Evolutionary conservation across 2,113 vertebrate species (phyloP).

Genomic region (Neolamprologus ventralis): DNA sequence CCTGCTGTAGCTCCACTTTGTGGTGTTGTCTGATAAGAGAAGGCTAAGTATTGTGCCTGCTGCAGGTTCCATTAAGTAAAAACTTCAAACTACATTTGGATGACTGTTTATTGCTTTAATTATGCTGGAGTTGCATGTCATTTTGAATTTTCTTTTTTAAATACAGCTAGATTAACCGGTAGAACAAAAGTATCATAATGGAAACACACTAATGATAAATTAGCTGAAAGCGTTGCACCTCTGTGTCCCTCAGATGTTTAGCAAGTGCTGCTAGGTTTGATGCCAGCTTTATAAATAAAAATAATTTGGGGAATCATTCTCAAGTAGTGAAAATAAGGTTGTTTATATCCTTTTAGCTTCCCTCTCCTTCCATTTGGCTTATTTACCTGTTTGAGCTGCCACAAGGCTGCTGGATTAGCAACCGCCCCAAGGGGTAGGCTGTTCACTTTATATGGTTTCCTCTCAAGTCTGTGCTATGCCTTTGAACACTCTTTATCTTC

Average conservation of each 20-base stretch:
- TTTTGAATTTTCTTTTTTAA: background rate
- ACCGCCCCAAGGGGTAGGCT: background rate
- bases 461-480: constrained; percentile 43
- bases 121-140: background rate
- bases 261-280: background rate
- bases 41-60: background rate
- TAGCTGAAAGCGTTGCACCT: background rate
- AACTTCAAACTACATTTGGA: background rate
- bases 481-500: constrained; percentile 59
- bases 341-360: background rate
- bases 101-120: background rate
- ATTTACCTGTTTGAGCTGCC: constrained; percentile 29
- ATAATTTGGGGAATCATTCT: background rate
- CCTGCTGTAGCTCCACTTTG: background rate
- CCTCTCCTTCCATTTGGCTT: background rate
- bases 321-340: background rate
- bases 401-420: constrained; percentile 7
- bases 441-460: constrained; percentile 36
- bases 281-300: background rate
- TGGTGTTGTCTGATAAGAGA: background rate
- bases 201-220: background rate
- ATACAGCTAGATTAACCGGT: background rate
- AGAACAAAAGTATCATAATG: background rate
- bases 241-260: background rate
- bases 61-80: background rate